Evolutionary conservation across 2,888 invertebrate species (phyloP).

Genomic region (Lottia gigantea): DNA sequence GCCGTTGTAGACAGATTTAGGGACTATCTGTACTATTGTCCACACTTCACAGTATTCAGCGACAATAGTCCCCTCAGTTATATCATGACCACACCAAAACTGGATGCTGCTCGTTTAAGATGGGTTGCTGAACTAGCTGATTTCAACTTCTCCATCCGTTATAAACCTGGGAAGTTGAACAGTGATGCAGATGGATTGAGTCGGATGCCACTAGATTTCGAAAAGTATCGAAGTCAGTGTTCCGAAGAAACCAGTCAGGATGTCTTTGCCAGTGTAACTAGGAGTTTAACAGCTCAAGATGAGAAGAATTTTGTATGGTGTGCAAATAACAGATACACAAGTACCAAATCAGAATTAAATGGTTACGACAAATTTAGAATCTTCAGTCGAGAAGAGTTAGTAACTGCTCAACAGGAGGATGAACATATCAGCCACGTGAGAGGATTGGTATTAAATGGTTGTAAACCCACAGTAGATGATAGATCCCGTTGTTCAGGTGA

Average conservation of each 20-base stretch:
- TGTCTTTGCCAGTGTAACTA: slow-evolving; percentile 4
- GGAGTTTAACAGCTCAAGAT: slow-evolving; percentile 11
- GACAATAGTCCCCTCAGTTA: slow-evolving; percentile 34
- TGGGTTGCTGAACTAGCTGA: slow-evolving; percentile 34
- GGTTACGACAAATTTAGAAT: neutral
- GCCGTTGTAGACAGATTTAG: slow-evolving; percentile 31
- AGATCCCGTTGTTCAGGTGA: neutral
- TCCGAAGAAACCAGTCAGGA: neutral
- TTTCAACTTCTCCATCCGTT: slow-evolving; percentile 31
- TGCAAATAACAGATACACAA: neutral
- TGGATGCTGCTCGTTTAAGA: slow-evolving; percentile 28
- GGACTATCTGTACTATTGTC: slow-evolving; percentile 34
- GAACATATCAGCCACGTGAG: slow-evolving; percentile 4
- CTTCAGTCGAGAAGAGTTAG: slow-evolving; percentile 10
- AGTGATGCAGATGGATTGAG: slow-evolving; percentile 27
- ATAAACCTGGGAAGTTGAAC: slow-evolving; percentile 28
- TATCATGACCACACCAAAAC: slow-evolving; percentile 23
- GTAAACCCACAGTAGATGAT: slow-evolving; percentile 10
- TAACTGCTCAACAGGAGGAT: slow-evolving; percentile 13
- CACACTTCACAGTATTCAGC: slow-evolving; percentile 28
- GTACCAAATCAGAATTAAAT: neutral
- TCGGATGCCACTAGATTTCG: slow-evolving; percentile 29
- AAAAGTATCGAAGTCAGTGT: slow-evolving; percentile 17
- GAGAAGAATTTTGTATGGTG: neutral
- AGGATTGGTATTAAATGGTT: neutral